Evolutionary conservation across 1,140 invertebrate genomes (phyloP).

Genomic region (Bradysia coprophila): DNA sequence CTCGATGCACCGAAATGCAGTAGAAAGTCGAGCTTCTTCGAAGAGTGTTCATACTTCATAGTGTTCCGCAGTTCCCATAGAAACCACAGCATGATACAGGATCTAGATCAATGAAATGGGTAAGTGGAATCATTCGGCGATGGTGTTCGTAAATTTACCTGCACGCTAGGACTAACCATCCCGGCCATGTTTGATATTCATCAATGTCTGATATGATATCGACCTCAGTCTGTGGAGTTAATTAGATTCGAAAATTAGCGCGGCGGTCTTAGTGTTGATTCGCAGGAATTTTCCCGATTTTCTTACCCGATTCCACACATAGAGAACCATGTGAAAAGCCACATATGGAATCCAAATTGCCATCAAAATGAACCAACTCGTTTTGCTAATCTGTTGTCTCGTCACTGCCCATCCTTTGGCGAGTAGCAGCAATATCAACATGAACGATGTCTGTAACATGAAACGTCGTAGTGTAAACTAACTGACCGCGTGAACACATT

Average conservation of each 20-base stretch:
- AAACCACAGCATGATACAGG: conserved; percentile 87
- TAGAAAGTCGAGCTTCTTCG: conserved; percentile 77
- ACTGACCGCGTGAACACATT: conserved; percentile 1
- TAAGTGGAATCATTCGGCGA: not conserved
- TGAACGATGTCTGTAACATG: conserved; percentile 66
- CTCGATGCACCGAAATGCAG: conserved; percentile 94
- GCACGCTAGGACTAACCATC: conserved; percentile 70
- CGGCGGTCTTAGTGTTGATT: not conserved
- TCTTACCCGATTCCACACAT: conserved; percentile 89
- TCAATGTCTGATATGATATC: conserved; percentile 92
- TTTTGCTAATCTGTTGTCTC: conserved; percentile 65
- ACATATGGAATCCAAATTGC: conserved; percentile 84
- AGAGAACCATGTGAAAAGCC: conserved; percentile 76
- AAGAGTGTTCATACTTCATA: conserved; percentile 83
- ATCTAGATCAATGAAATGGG: conserved; percentile 36
- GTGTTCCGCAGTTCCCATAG: conserved; percentile 79
- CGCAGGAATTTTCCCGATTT: not conserved
- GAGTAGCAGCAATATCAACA: conserved; percentile 79
- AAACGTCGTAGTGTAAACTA: not conserved
- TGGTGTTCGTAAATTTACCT: no score
- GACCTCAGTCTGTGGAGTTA: conserved; percentile 62
- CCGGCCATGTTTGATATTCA: conserved; percentile 93
- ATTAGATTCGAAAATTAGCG: conserved; percentile 2
- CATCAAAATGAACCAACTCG: conserved; percentile 51
- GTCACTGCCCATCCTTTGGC: conserved; percentile 97